Percentiles rank a stretch among this genome's conserved stretches.
phyloP scores from a whole-genome alignment of 2,888 invertebrate genomes.

The Pseudanteris insignis region DNA sequence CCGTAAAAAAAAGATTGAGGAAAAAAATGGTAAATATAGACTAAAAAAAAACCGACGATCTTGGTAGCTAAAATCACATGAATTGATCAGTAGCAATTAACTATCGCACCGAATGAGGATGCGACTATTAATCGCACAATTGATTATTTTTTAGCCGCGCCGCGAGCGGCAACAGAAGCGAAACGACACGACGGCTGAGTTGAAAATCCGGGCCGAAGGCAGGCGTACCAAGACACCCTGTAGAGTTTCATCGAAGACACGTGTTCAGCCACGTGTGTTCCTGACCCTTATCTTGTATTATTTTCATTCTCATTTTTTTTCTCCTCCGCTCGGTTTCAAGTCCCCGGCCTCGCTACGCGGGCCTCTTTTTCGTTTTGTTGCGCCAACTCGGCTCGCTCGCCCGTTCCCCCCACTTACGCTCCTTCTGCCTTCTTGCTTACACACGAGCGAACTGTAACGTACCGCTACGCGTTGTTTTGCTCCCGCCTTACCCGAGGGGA shows the following conservation, averaged over 20 bases:
- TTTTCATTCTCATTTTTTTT: constrained; percentile 39
- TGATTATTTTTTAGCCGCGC: no score
- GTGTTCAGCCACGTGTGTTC: constrained; percentile 58
- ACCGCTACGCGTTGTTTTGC: constrained; percentile 37
- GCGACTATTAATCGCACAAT: constrained; percentile 13
- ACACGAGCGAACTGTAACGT: constrained; percentile 36
- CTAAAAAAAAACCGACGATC: no score
- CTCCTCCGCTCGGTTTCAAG: constrained; percentile 31
- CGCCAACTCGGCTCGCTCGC: constrained; percentile 16
- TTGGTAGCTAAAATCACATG: no score
- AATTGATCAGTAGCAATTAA: background rate
- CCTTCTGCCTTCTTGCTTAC: constrained; percentile 7
- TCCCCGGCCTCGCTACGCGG: constrained; percentile 36
- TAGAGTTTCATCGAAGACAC: constrained; percentile 52
- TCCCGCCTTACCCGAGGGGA: constrained; percentile 42
- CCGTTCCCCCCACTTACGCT: constrained; percentile 7
- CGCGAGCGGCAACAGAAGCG: constrained; percentile 10
- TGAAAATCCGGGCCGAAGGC: constrained; percentile 28
- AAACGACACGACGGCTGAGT: constrained; percentile 31
- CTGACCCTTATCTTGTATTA: constrained; percentile 47
- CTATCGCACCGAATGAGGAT: constrained; percentile 4
- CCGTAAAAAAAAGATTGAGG: no score
- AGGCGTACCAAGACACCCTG: constrained; percentile 43
- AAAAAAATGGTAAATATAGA: no score
- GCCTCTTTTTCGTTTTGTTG: constrained; percentile 40